Evolutionary conservation across 2,113 vertebrate genomes (phyloP), one percentile per base, ranked within the genome.

Genomic region (Corythoichthys intestinalis): DNA sequence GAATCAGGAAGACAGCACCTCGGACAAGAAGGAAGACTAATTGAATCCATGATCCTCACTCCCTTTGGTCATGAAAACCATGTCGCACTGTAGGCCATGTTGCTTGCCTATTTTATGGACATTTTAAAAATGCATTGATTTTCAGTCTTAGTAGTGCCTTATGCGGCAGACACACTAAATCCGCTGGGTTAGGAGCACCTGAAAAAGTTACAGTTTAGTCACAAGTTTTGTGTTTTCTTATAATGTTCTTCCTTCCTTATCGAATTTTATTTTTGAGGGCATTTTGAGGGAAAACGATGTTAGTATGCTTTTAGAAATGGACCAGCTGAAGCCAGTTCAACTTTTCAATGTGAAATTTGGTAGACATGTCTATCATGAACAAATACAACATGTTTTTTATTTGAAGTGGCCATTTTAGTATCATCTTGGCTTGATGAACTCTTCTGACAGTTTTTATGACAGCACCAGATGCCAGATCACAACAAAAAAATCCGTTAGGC

Each of bases 1-100:
- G 35, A 73, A 49, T 4, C 89, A 90, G 47, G 94, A 94, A 41
- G 91, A 93, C 46, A 85, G 87, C 72, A 78, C 76, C 65, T 97
- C 94, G n/a, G 96, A 95, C 88, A 98, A 99, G 85, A 99, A 99
- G 66, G 96, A 94, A 5, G 96, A 98, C 82, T 99, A 2, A 17
- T 9, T 4, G 35, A 41, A 34, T 63, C 3, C 6, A 1, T 34
- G 5, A 20, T 63, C 61, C 61, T 7, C 41, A 34, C n/a, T 63
- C 61, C 20, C 2, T 47, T 47, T 34, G 5, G 39, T 4, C 17
- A 5, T 46, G n/a, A 60, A 17, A 60, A 73, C 65, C 66, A 76
- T 65, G 61, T 61, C 38, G 3, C 41, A 44, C 41, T 44, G 53
- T 65, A 67, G 53, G 41, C 78, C 13, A 58, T 69, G 41, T 58